phyloP scores from a whole-genome alignment of 2,888 invertebrate genomes.

The Ophion ventricosus region DNA sequence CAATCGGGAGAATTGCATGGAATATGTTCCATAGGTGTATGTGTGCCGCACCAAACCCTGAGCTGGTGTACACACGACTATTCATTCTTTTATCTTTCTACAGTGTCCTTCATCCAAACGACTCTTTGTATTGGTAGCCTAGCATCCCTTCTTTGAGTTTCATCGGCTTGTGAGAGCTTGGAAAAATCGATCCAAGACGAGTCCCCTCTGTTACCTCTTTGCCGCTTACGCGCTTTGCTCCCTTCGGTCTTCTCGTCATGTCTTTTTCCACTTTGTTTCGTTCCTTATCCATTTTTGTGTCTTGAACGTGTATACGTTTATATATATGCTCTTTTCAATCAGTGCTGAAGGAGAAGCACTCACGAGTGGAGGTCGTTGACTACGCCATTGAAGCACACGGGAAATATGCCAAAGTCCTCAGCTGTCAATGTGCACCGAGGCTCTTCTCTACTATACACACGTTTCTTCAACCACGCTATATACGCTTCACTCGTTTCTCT shows the following conservation, averaged over 20 bases:
- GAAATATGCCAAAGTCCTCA: conserved; percentile 56
- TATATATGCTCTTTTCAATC: conserved; percentile 45
- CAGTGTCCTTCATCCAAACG: conserved; percentile 36
- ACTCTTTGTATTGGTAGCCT: conserved; percentile 23
- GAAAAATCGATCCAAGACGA: conserved; percentile 58
- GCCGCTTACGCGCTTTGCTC: not conserved
- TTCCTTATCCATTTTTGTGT: conserved; percentile 39
- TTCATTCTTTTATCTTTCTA: conserved; percentile 44
- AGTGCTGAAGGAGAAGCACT: conserved; percentile 33
- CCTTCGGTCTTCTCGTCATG: conserved; percentile 12
- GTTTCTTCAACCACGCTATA: conserved; percentile 34
- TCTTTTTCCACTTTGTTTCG: conserved; percentile 20
- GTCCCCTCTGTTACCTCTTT: conserved; percentile 25
- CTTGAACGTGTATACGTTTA: conserved; percentile 2
- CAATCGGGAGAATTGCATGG: conserved; percentile 36
- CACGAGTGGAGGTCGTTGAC: conserved; percentile 54
- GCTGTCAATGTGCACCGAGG: conserved; percentile 56
- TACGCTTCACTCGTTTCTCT: conserved; percentile 31
- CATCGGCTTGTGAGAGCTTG: conserved; percentile 47
- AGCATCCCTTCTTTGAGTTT: conserved; percentile 36
- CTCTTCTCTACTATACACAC: conserved; percentile 26
- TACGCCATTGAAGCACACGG: conserved; percentile 49
- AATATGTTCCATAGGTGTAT: not conserved
- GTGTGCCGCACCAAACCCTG: conserved; percentile 5
- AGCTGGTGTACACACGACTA: not conserved